phyloP scores from a whole-genome alignment of 2,113 vertebrate species.

The Chitala chitala region DNA sequence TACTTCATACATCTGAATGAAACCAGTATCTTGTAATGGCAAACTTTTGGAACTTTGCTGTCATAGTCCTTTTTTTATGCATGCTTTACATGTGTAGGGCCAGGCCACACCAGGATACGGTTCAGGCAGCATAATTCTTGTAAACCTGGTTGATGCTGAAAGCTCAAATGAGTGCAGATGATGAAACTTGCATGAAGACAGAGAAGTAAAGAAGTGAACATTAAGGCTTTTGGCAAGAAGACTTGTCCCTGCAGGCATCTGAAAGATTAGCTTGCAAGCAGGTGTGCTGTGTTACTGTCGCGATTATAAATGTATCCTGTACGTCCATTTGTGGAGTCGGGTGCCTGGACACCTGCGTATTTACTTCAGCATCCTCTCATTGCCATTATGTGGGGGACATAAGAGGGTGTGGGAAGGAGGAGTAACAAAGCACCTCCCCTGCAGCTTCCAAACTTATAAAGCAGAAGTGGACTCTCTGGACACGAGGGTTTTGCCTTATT shows the following conservation, averaged over 20 bases:
- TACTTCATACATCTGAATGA: neutral
- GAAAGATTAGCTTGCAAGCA: conserved; percentile 14
- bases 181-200: neutral
- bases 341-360: neutral
- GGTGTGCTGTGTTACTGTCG: conserved; percentile 11
- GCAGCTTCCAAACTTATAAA: too few species aligned
- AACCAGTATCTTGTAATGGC: too few species aligned
- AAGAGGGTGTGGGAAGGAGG: neutral
- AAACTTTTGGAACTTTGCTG: neutral
- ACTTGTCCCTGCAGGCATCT: neutral
- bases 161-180: neutral
- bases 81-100: neutral
- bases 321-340: neutral
- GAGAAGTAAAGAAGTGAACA: conserved; percentile 2
- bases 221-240: conserved; percentile 5
- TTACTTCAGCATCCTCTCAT: neutral
- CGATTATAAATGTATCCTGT: conserved; percentile 2
- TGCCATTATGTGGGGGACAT: neutral
- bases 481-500: neutral
- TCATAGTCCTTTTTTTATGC: neutral
- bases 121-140: neutral
- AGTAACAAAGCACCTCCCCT: neutral
- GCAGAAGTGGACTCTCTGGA: neutral
- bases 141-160: neutral
- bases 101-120: neutral